Base-by-base conservation (phyloP, 2,113 vertebrate species). In the Ammodytes dubius region DNA sequence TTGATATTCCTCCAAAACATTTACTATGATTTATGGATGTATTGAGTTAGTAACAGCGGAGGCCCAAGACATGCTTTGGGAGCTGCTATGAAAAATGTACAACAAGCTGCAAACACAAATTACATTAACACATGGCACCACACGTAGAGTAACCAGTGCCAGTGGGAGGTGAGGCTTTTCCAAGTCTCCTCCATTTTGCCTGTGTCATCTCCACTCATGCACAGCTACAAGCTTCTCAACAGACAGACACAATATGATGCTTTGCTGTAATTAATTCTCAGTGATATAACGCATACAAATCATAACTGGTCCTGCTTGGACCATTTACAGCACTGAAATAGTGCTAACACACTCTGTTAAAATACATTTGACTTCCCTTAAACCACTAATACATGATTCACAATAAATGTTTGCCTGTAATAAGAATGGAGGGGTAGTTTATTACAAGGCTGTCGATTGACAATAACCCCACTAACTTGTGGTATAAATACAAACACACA, bases 151-250 rank as follows among this genome's bases (percentile, higher is more conserved):
- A 37, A 35, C 45, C 39, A 35, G 27, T 54, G 14, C 60, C 46
- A 67, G 56, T 42, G 54, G 46, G 46, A 65, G 13, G 17, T 15
- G 19, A 68, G 50, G 67, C 39, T 27, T 77, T 53, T 35, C 67
- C 60, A 27, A 14, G 45, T 46, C 40, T 53, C 27, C 2, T 47
- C 12, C 53, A 72, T 71, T 53, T 71, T 54, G 2, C 40, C 54
- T 66, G 39, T 66, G 46, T 57, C 39, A 60, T 69, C 42, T 40
- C 73, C 60, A 27, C 27, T 59, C 56, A 35, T 57, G 53, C 66
- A 58, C 9, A 39, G 69, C 19, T 53, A 27, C 50, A 17, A 46
- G 43, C 59, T 35, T 37, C 60, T 67, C 46, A 13, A 12, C 69
- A 47, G 3, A 58, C 45, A 53, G 19, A 5, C 0, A n/a, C 47